A percentile compares a stretch with the other conserved stretches of the same genome.
These are phyloP conservation scores for Cyclargus thomasi DNA, from an alignment of 1,140 invertebrate species.

Conservation along the genomic window DNA sequence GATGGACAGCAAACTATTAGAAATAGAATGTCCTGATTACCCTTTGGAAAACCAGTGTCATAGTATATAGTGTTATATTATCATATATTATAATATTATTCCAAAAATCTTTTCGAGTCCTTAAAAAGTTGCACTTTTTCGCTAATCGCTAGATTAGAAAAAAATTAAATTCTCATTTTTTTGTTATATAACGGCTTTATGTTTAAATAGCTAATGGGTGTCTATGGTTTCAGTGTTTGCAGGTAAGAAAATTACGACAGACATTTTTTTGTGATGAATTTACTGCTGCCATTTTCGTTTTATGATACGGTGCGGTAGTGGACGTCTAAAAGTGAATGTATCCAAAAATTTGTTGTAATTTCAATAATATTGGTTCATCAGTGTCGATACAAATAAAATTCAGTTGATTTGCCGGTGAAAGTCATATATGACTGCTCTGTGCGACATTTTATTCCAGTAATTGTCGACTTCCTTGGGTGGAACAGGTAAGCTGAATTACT, in stretches of 20 bases:
- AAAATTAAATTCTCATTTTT: too few relatives aligned
- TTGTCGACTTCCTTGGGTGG: constrained; percentile 66
- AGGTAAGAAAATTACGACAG: neutral
- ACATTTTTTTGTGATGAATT: constrained; percentile 37
- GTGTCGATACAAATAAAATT: constrained; percentile 41
- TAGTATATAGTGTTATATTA: too few relatives aligned
- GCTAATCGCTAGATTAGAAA: too few relatives aligned
- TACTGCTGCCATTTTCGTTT: constrained; percentile 73
- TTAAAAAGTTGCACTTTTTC: too few relatives aligned
- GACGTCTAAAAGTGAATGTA: constrained; percentile 39
- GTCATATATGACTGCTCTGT: constrained; percentile 31
- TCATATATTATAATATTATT: too few relatives aligned
- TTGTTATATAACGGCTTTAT: neutral
- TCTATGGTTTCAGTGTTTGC: neutral
- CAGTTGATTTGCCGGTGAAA: constrained; percentile 41
- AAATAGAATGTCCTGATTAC: too few relatives aligned
- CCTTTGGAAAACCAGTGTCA: too few relatives aligned
- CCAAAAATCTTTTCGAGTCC: too few relatives aligned
- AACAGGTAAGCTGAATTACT: constrained; percentile 65
- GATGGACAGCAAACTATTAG: too few relatives aligned
- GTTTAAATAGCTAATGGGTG: neutral
- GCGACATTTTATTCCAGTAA: constrained; percentile 42
- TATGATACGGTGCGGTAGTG: constrained; percentile 65
- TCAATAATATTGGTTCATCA: constrained; percentile 17
- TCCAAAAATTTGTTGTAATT: constrained; percentile 4